Evolutionary conservation across 2,797 vertebrate species (phyloP), one percentile per base, ranked within the genome.

Genomic region (Paratrypauchen microcephalus): DNA sequence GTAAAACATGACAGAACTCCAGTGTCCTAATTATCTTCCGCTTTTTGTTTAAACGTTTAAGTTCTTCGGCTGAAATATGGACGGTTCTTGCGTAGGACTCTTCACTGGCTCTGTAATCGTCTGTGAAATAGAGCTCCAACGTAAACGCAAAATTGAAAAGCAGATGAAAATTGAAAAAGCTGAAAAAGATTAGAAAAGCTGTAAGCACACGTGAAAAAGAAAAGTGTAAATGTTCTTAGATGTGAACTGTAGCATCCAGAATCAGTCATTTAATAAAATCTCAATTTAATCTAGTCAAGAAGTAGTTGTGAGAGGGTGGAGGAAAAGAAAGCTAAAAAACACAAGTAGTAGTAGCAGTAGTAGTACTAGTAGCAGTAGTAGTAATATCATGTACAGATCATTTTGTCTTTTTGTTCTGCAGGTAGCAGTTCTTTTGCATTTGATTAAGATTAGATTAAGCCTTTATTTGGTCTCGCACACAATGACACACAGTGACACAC

Each of bases 181-280:
- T n/a, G n/a, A n/a, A n/a, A n/a, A n/a, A n/a, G 24, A 47, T 62
- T 15, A 45, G n/a, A 62, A 23, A 32, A 59, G 15, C 58, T 4
- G 30, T 59, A 59, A 70, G 32, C 52, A 52, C 32, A 48, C 26
- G 60, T 50, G 2, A 62, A 50, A 65, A 57, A 57, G 28, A 26
- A 60, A 21, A 39, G 12, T 2, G 19, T 16, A 18, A 13, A 2
- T 11, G 54, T 1, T 24, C n/a, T 56, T 61, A 45, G n/a, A 45
- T 23, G 21, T 11, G 7, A 24, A 63, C 4, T 63, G 13, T 41
- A 26, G 39, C 15, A 0, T n/a, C 18, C 26, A 19, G 3, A 8
- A 19, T 23, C 3, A 55, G 24, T 39, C 3, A 24, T 28, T 9
- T 0, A 18, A 28, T 7, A 58, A 15, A 15, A 36, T 9, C 12